A percentile compares a stretch with the other conserved stretches of the same genome.
phyloP scores from a whole-genome alignment of 2,888 invertebrate genomes.

The Stegophylla sp. region DNA sequence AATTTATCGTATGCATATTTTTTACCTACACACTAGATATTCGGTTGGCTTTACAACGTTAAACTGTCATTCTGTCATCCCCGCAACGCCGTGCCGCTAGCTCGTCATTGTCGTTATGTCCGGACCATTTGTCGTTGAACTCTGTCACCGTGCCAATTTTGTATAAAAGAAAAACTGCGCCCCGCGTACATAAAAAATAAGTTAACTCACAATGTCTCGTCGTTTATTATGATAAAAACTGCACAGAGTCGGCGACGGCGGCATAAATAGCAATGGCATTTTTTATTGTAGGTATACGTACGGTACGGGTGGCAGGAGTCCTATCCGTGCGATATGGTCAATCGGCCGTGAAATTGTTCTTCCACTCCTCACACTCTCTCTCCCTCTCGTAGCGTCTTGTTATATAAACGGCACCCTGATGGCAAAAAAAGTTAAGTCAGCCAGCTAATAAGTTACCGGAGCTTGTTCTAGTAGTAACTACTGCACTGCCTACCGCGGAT shows the following conservation, averaged over 20 bases:
- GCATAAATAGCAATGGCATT: conserved; percentile 12
- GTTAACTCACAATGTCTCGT: conserved; percentile 53
- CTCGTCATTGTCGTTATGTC: conserved; percentile 54
- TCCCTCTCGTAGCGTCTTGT: too few relatives aligned
- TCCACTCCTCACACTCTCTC: conserved; percentile 6
- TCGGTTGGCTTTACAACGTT: conserved; percentile 46
- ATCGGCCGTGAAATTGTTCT: conserved; percentile 56
- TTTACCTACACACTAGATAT: not conserved
- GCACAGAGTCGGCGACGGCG: conserved; percentile 10
- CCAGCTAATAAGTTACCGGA: conserved; percentile 47
- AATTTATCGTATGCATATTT: conserved; percentile 25
- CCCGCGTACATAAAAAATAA: conserved; percentile 33
- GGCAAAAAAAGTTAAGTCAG: conserved; percentile 48
- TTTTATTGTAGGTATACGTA: not conserved
- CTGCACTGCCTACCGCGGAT: not conserved
- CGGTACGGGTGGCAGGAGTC: not conserved
- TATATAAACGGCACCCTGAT: conserved; percentile 26
- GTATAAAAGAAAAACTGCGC: conserved; percentile 43
- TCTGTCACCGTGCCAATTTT: conserved; percentile 53
- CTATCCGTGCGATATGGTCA: conserved; percentile 26
- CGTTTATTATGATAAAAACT: conserved; percentile 53
- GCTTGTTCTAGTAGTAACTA: not conserved
- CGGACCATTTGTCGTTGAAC: conserved; percentile 53
- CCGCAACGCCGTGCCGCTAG: conserved; percentile 9
- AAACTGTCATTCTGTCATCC: conserved; percentile 53